Evolutionary conservation across 2,797 vertebrate genomes (phyloP).

Genomic region (Parauchenoglanis punctatus): DNA sequence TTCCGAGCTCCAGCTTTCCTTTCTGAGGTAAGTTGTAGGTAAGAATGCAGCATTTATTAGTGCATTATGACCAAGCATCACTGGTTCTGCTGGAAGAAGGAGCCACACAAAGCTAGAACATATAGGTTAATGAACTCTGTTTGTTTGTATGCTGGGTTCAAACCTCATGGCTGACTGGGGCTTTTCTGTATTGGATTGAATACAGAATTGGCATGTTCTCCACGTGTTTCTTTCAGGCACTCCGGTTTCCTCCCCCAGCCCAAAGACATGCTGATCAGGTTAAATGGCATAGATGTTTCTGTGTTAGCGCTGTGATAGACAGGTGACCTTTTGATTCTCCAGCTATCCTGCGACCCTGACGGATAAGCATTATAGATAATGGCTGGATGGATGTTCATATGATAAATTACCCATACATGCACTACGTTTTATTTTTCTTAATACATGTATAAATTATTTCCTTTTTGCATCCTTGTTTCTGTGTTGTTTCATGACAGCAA

Average conservation of each 20-base stretch:
- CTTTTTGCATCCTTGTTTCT: neutral
- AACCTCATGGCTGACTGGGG: too few relatives aligned
- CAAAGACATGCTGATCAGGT: too few relatives aligned
- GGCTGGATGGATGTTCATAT: neutral
- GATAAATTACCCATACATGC: neutral
- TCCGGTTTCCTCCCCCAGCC: too few relatives aligned
- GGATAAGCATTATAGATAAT: too few relatives aligned
- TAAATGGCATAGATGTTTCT: too few relatives aligned
- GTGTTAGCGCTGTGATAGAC: too few relatives aligned
- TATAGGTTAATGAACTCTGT: neutral
- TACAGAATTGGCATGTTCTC: too few relatives aligned
- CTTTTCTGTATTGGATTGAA: too few relatives aligned
- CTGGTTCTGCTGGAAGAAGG: neutral
- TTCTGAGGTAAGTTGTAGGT: neutral
- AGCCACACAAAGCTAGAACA: neutral
- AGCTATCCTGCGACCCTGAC: too few relatives aligned
- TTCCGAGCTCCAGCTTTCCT: neutral
- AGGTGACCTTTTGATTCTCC: too few relatives aligned
- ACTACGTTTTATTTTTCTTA: neutral
- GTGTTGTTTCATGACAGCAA: neutral
- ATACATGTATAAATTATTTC: neutral
- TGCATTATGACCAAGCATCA: neutral
- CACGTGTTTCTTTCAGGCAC: too few relatives aligned
- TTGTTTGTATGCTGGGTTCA: neutral
- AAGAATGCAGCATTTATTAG: neutral